Base-by-base conservation (phyloP, 2,797 vertebrate genomes). In the Otolemur crassicaudatus region DNA sequence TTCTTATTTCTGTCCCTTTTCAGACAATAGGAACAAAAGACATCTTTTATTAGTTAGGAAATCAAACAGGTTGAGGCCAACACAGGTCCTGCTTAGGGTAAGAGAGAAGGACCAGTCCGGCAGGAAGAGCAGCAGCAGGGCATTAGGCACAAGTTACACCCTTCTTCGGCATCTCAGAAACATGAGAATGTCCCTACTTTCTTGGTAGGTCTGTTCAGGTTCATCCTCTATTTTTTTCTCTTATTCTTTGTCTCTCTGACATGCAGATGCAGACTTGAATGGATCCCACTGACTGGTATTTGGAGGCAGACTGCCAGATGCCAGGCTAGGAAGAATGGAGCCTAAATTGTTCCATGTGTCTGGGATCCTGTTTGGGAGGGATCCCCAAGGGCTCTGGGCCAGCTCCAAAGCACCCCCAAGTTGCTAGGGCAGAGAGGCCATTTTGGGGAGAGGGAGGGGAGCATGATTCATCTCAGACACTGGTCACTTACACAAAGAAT, bases 401-500 rank as follows among this genome's bases (percentile, higher is more conserved):
- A 97, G 94, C 46, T 37, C 86, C 46, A 75, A 70, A 95, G 84
- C 49, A 94, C 77, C 87, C 88, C 70, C 60, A 63, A 58, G 73
- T 63, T 85, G 81, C 73, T 34, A 84, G 95, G 95, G 87, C 81
- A 93, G 83, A 90, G 76, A 97, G 76, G 90, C 95, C 72, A 70
- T 69, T 49, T 70, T 86, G 1, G 2, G 84, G 87, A 76, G 25
- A 69, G 87, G 79, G 85, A 16, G 49, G 37, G n/a, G 43, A 43
- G 46, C 84, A 40, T 67, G 34, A 88, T 72, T 87, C 75, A 92
- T 94, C 60, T 53, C 92, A 88, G 94, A 88, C 34, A 40, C 23
- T 34, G 90, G 92, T 93, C 63, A 77, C 49, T 89, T 63, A 76
- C 89, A 99, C 99, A 99, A 99, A 99, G 99, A 98, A 98, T 97